Evolutionary conservation across 2,797 vertebrate genomes (phyloP), one percentile per base, ranked within the genome.

Genomic region (Poliocrania exsul): DNA sequence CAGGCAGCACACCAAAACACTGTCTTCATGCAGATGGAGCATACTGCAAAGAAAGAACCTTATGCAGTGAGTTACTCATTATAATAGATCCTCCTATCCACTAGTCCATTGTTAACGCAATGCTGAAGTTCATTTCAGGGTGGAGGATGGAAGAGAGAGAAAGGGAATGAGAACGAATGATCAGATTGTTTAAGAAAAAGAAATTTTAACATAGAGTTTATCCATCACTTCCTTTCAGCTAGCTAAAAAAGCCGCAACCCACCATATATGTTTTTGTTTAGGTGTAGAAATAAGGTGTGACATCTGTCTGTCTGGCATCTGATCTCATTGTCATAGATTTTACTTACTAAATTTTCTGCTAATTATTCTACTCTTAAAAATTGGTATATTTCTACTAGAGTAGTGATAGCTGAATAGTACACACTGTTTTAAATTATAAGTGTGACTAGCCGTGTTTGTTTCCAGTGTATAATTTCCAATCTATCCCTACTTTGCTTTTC

Each of bases 21-120:
- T 90, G 91, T n/a, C 80, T 96, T 97, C 57, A 74, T 93, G 87
- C 92, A 97, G 94, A 96, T 97, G 95, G 96, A 94, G 66, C 67
- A 77, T 86, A 72, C 94, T 96, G 75, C 49, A 85, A 94, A 86
- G 94, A 89, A 96, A 95, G 83, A 92, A 80, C 64, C 44, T 90
- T 62, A 65, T 3, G 0, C 81, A 81, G 62, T 66, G 81, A 87
- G 84, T 86, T 58, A 58, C 86, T 88, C 42, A 73, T 95, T 73
- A 95, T 95, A 96, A 93, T 92, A 93, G 94, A 91, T 89, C 74
- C 57, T 88, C 89, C 85, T 96, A 91, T 94, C 86, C 81, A 82
- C 91, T 92, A 93, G 65, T 80, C 86, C 81, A 60, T 92, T 69
- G 92, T 96, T 97, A 92, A 85, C 86, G 86, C 54, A 95, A 50